Evolutionary conservation across 2,797 vertebrate species (phyloP).

Genomic region (Glossophaga mutica): DNA sequence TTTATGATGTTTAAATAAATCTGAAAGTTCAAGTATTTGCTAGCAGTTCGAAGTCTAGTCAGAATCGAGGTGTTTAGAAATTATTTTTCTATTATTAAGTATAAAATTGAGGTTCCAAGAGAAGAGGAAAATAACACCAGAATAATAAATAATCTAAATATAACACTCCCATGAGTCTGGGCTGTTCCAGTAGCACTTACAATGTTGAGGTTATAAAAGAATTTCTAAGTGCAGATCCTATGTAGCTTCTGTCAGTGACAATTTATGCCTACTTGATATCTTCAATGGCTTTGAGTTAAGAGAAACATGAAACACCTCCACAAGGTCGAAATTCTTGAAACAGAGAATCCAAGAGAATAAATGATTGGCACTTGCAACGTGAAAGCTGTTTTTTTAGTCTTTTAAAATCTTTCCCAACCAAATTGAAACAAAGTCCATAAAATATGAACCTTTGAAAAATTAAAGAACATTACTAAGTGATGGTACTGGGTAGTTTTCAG

Average conservation of each 20-base stretch:
- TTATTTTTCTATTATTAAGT: slow-evolving; percentile 2
- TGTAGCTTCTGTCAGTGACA: slow-evolving; percentile 3
- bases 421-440: slow-evolving; percentile 15
- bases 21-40: neutral
- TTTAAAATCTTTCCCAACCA: slow-evolving; percentile 19
- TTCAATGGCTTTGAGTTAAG: neutral
- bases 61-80: neutral
- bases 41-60: neutral
- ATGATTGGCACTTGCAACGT: slow-evolving; percentile 35
- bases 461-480: slow-evolving; percentile 22
- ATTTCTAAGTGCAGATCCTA: neutral
- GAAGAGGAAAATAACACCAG: neutral
- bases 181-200: neutral
- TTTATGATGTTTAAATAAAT: neutral
- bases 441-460: slow-evolving; percentile 31
- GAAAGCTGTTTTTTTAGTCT: neutral
- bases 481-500: neutral
- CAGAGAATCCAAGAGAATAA: neutral
- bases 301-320: slow-evolving; percentile 11
- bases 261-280: neutral
- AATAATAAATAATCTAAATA: neutral
- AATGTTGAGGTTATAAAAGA: neutral
- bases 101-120: slow-evolving; percentile 7
- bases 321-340: slow-evolving; percentile 12
- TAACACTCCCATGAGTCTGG: neutral